Conservation (phyloP, 2,888 invertebrate species). For the Lasioglossum marginatum region DNA sequence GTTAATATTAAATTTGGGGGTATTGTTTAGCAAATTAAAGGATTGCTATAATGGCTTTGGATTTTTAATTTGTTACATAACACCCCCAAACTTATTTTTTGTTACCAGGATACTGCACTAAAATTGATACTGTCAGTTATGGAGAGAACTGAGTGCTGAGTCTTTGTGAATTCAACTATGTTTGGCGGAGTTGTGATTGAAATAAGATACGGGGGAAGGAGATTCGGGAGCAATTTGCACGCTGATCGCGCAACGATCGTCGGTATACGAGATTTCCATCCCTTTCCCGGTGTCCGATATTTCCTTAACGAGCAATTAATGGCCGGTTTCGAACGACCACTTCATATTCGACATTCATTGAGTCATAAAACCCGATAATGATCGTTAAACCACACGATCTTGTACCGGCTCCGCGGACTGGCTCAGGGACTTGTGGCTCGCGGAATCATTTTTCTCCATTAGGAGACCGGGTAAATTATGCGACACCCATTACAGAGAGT, state of each 20-base stretch:
- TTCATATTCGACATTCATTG: conserved; percentile 52
- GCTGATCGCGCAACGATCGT: background rate
- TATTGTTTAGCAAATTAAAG: background rate
- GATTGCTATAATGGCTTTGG: no score
- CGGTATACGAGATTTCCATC: background rate
- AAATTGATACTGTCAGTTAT: background rate
- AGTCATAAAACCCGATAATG: conserved; percentile 56
- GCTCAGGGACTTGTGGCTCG: background rate
- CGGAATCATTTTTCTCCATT: conserved; percentile 39
- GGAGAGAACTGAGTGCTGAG: background rate
- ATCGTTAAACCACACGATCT: conserved; percentile 49
- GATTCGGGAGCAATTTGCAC: background rate
- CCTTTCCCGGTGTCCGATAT: background rate
- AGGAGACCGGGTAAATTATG: conserved; percentile 39
- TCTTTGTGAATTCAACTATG: background rate
- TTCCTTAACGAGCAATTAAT: conserved; percentile 44
- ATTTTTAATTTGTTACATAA: no score
- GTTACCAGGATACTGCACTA: background rate
- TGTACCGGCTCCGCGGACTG: conserved; percentile 7
- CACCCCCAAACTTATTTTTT: no score
- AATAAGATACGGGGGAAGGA: background rate
- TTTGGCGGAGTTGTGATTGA: background rate
- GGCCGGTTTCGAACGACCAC: conserved; percentile 25
- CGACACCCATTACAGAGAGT: conserved; percentile 16
- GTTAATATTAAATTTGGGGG: background rate